Evolutionary conservation across 92 coral and sea anemone species (phyloP).

Genomic region (Nematostella vectensis): DNA sequence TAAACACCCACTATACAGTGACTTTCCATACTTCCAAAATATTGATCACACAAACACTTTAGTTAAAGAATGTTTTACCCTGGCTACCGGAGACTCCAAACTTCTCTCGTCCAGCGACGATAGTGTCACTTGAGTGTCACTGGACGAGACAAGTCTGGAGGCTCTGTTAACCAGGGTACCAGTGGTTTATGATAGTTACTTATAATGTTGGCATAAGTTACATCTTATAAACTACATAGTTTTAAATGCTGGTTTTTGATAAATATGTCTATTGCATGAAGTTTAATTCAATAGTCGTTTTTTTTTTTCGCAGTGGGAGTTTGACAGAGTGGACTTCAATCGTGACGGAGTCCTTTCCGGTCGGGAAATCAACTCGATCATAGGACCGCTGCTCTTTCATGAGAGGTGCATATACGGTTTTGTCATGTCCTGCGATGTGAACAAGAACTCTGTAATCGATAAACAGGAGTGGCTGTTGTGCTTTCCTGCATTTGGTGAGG

Average conservation of each 20-base stretch:
- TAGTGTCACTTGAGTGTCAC: no score
- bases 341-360: conserved; percentile 14
- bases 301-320: conserved; percentile 30
- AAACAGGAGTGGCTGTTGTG: conserved; percentile 27
- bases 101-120: no score
- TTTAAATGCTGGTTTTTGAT: no score
- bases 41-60: no score
- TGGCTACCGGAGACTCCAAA: no score
- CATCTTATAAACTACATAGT: no score
- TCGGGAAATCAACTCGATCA: conserved; percentile 22
- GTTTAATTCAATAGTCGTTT: background rate
- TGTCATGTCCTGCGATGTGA: conserved; percentile 29
- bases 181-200: background rate
- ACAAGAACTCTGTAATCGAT: conserved; percentile 17
- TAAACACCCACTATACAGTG: no score
- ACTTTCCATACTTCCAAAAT: no score
- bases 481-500: background rate
- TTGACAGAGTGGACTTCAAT: conserved; percentile 25
- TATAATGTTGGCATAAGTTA: no score
- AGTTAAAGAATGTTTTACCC: no score
- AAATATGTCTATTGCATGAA: background rate
- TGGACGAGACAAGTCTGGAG: no score
- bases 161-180: no score
- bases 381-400: conserved; percentile 7
- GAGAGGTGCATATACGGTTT: conserved; percentile 41